A percentile compares a stretch with the other conserved stretches of the same genome.
phyloP scores from a whole-genome alignment of 2,113 vertebrate species.

The Rhynchopsitta pachyrhyncha region DNA sequence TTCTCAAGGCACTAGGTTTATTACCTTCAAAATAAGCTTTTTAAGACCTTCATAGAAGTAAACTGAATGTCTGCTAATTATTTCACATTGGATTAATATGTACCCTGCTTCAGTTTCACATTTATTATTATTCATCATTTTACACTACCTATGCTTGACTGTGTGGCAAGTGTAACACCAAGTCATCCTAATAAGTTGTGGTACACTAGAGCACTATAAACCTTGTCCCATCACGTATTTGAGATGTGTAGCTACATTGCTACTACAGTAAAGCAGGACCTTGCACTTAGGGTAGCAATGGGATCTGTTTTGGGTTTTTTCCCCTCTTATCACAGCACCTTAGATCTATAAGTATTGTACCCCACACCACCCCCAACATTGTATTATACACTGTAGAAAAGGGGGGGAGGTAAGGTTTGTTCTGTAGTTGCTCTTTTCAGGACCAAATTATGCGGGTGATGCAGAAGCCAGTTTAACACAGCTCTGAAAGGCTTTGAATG shows the following conservation, averaged over 20 bases:
- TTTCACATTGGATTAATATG: not conserved
- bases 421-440: not conserved
- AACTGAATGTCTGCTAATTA: not conserved
- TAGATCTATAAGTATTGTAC: not conserved
- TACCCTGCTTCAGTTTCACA: not conserved
- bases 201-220: not conserved
- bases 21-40: not conserved
- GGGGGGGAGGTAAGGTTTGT: accelerated
- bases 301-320: not conserved
- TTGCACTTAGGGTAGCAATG: not conserved
- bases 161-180: not conserved
- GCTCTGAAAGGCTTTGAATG: not conserved
- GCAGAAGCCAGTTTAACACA: not conserved
- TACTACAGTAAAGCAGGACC: not conserved
- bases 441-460: not conserved
- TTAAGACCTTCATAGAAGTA: not conserved
- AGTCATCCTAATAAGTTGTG: not conserved
- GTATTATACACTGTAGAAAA: not conserved
- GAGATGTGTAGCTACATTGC: not conserved
- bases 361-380: not conserved
- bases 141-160: not conserved
- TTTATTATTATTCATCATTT: not conserved
- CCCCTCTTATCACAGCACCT: not conserved
- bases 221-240: not conserved
- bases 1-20: not conserved